Conservation (phyloP, 2,797 vertebrate genomes). For the Phaenicophaeus curvirostris region DNA sequence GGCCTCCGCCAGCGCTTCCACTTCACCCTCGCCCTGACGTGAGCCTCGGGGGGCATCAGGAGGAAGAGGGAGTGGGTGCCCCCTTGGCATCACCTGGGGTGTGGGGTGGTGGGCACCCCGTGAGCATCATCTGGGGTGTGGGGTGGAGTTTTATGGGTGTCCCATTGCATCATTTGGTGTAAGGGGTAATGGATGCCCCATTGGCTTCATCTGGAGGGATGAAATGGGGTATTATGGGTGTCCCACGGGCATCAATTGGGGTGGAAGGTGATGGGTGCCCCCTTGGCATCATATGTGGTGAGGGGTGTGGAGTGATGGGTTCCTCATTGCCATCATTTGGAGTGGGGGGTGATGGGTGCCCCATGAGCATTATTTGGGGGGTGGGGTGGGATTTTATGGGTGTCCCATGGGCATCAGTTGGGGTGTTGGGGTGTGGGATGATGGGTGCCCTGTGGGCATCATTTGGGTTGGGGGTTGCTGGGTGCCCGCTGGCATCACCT, state of each 20-base stretch:
- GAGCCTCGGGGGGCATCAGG: slow-evolving; percentile 63
- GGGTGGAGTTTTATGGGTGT: neutral
- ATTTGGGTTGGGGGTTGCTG: too few relatives aligned
- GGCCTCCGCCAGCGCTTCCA: slow-evolving; percentile 96
- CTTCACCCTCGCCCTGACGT: slow-evolving; percentile 93
- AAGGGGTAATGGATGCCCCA: too few relatives aligned
- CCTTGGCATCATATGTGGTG: neutral
- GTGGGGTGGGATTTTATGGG: neutral
- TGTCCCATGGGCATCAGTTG: too few relatives aligned
- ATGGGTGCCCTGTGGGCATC: neutral
- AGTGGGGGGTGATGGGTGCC: neutral
- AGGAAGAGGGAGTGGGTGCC: neutral
- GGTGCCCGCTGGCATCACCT: too few relatives aligned
- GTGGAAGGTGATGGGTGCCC: neutral
- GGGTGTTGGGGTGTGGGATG: too few relatives aligned
- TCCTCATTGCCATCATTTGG: neutral
- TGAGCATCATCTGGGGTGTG: too few relatives aligned
- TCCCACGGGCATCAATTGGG: neutral
- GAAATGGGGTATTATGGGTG: neutral
- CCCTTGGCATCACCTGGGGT: neutral
- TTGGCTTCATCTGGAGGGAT: too few relatives aligned
- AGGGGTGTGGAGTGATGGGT: neutral
- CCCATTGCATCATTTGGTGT: too few relatives aligned
- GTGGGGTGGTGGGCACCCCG: neutral
- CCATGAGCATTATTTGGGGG: neutral